Percentiles rank a stretch among this genome's conserved stretches.
These are phyloP conservation scores for Neria commutata DNA, from an alignment of 2,888 invertebrate genomes.

Conservation along the genomic window DNA sequence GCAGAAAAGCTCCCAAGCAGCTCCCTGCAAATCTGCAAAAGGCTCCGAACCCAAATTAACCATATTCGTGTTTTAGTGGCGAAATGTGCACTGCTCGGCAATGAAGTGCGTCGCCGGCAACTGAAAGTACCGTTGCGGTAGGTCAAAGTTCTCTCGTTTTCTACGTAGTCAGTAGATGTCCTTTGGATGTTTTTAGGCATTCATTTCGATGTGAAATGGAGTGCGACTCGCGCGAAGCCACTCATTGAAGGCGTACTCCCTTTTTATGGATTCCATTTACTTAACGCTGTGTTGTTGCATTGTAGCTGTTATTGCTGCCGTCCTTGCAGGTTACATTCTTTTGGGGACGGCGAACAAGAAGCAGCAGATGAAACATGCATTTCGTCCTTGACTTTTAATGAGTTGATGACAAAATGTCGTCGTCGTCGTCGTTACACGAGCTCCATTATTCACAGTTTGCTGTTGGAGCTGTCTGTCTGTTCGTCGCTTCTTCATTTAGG, in stretches of 20 bases:
- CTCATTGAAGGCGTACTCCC: constrained; percentile 1
- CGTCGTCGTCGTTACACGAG: constrained; percentile 24
- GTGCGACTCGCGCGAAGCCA: too few relatives aligned
- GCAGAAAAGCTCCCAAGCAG: too few relatives aligned
- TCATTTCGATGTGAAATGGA: background rate
- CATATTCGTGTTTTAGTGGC: too few relatives aligned
- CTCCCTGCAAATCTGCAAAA: too few relatives aligned
- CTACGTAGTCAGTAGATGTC: too few relatives aligned
- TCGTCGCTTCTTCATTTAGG: background rate
- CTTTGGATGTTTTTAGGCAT: background rate
- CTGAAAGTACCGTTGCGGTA: too few relatives aligned
- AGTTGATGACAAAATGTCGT: constrained; percentile 47
- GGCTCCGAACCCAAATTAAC: too few relatives aligned
- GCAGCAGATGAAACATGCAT: constrained; percentile 51
- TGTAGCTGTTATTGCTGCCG: constrained; percentile 12
- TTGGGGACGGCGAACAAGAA: constrained; percentile 22
- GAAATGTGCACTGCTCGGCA: too few relatives aligned
- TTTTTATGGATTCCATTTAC: constrained; percentile 52
- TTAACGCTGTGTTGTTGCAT: constrained; percentile 35
- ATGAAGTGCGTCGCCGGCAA: too few relatives aligned
- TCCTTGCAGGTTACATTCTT: too few relatives aligned
- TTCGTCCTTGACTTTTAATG: constrained; percentile 54
- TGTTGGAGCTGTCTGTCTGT: background rate
- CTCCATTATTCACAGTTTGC: too few relatives aligned
- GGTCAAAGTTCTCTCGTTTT: too few relatives aligned